Percentiles rank a stretch among this genome's conserved stretches.
phyloP scores from a whole-genome alignment of 2,797 vertebrate genomes.

The Botia kubotai region DNA sequence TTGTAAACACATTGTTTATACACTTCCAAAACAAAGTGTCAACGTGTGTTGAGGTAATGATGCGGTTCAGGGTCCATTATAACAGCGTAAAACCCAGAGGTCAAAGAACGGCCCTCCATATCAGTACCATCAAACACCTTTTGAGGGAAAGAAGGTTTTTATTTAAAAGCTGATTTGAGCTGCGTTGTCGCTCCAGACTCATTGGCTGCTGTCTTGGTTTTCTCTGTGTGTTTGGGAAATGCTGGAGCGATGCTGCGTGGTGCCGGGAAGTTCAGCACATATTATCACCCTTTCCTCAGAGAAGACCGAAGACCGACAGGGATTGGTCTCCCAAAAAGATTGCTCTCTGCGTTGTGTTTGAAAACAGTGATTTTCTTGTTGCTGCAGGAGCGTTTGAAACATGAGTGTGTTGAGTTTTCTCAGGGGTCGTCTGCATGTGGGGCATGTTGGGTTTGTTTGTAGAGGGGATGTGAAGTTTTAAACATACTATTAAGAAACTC shows the following conservation, averaged over 20 bases:
- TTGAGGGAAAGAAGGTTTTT: slow-evolving; percentile 34
- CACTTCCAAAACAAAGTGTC: slow-evolving; percentile 17
- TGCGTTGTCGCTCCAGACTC: slow-evolving; percentile 11
- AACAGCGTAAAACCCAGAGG: background rate
- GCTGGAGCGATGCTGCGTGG: slow-evolving; percentile 6
- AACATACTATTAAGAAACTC: slow-evolving; percentile 28
- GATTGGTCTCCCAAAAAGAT: background rate
- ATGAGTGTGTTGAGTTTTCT: slow-evolving; percentile 26
- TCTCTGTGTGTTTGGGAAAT: slow-evolving; percentile 39
- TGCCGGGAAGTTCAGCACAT: slow-evolving; percentile 31
- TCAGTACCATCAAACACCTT: slow-evolving; percentile 32
- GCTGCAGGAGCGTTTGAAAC: slow-evolving; percentile 34
- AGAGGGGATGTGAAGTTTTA: slow-evolving; percentile 27
- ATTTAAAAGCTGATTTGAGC: slow-evolving; percentile 27
- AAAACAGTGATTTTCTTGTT: slow-evolving; percentile 32
- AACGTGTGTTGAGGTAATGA: background rate
- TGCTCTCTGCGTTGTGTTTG: slow-evolving; percentile 2
- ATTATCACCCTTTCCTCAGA: slow-evolving; percentile 29
- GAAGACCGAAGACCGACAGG: slow-evolving; percentile 5
- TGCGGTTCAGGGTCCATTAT: background rate
- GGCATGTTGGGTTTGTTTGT: slow-evolving; percentile 16
- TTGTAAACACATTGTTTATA: background rate
- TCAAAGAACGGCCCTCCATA: slow-evolving; percentile 33
- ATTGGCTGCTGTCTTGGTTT: slow-evolving; percentile 26
- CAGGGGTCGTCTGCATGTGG: slow-evolving; percentile 19